These are phyloP conservation scores for Condylura cristata DNA, from an alignment of 2,113 vertebrate species.

Conservation along the genomic window DNA sequence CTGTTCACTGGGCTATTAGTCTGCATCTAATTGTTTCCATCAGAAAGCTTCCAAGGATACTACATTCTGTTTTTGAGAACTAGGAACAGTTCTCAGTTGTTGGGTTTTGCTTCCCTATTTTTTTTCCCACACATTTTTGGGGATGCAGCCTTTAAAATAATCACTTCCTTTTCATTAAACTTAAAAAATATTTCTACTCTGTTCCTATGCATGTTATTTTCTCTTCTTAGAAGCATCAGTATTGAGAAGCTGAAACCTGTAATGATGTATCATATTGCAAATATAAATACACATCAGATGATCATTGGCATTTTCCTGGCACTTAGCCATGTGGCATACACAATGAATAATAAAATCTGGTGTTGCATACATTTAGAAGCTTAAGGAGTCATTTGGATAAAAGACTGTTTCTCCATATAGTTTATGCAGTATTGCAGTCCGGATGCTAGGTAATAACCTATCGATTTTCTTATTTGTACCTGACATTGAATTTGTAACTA, in stretches of 20 bases:
- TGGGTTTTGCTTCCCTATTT: background rate
- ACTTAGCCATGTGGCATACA: background rate
- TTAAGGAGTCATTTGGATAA: slow-evolving; percentile 46
- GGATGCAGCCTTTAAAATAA: background rate
- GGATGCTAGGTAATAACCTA: background rate
- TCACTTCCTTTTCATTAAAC: slow-evolving; percentile 11
- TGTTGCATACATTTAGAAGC: background rate
- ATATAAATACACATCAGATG: slow-evolving; percentile 29
- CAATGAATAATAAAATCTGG: background rate
- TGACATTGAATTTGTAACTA: slow-evolving; percentile 29
- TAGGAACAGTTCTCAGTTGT: slow-evolving; percentile 43
- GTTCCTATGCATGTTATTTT: slow-evolving; percentile 31
- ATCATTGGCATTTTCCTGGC: background rate
- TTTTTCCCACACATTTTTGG: background rate
- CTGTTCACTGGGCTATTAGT: slow-evolving; percentile 32
- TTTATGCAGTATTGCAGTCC: background rate
- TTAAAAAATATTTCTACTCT: slow-evolving; percentile 43
- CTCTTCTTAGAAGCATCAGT: slow-evolving; percentile 1
- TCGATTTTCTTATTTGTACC: slow-evolving; percentile 34
- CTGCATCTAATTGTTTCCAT: slow-evolving; percentile 41
- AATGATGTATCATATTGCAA: slow-evolving; percentile 43
- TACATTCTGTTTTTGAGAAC: slow-evolving; percentile 53
- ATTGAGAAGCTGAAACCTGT: slow-evolving; percentile 41
- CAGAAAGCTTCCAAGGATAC: slow-evolving; percentile 35
- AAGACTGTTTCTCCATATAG: slow-evolving; percentile 9